Evolutionary conservation across 2,888 invertebrate genomes (phyloP), one percentile per base, ranked within the genome.

Genomic region (Leucophenga maculata): DNA sequence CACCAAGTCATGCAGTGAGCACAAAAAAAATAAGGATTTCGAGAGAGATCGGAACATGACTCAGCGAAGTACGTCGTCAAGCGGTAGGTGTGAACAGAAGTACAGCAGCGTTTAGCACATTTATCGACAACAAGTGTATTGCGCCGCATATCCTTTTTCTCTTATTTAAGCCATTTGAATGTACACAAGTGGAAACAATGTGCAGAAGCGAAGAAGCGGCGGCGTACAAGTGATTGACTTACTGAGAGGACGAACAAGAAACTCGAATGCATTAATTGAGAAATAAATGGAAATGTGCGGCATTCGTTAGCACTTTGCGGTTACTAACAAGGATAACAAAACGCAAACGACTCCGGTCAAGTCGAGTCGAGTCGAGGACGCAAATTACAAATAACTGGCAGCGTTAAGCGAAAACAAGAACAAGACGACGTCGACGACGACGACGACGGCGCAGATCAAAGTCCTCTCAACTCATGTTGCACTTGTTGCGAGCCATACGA

Each of bases 221-320:
- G 31, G n/a, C 14, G n/a, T 31, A 31, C 31, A 57, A 57, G 57
- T 32, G 32, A 32, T 32, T 32, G 57, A 57, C 22, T 57, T 31
- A 57, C 22, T 57, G 57, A 26, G 6, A 13, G 32, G 32, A 32
- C 32, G 32, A 13, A 48, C 48, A 48, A 48, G 48, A 4, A 4
- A 16, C 16, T 16, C 48, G 48, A 48, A n/a, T 48, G 48, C 48
- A 32, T 20, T 54, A 54, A 54, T 54, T 54, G 54, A 54, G 54
- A 54, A 54, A 54, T 54, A 54, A 54, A 20, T 32, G 32, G 8
- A 32, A 16, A 57, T 75, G 75, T 73, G 72, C 73, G 73, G 67
- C 70, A 76, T 80, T 84, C 79, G 84, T 80, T 80, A 80, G 81
- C 83, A 80, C 80, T 72, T 79, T 82, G 80, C 78, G 80, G 80